Evolutionary conservation across 2,113 vertebrate species (phyloP), one percentile per base, ranked within the genome.

Genomic region (Hippoglossus stenolepis): DNA sequence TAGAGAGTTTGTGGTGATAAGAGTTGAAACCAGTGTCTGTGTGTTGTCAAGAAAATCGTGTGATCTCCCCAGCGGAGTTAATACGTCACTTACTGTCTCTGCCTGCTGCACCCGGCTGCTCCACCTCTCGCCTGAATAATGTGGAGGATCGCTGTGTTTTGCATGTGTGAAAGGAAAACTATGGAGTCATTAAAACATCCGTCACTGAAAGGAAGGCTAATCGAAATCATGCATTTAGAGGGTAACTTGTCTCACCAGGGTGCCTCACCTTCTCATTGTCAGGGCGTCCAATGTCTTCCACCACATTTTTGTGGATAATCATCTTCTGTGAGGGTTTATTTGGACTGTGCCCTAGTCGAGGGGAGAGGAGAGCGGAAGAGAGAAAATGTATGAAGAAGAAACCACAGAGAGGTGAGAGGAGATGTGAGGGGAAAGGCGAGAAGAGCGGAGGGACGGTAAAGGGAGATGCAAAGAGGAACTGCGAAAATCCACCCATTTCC

Each of bases 401-500:
- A 80, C 67, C 61, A 13, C 68, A 81, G 49, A 76, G 79, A 83
- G 59, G 61, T 45, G 66, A 64, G 51, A 54, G 51, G 18, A 54
- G 51, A 54, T 54, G 47, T 51, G 51, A 54, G 62, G n/a, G 31
- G 85, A 77, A 85, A 89, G 38, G 69, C 66, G 77, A 84, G 85
- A 78, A 62, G 66, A 85, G 84, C 75, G 23, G 68, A 70, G 77
- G 68, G 74, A 75, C 62, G 40, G 69, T 62, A 73, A 83, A 43
- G 35, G 15, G 68, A 70, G 85, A 75, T 38, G 51, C 28, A 57
- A 28, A 70, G 68, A 79, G 73, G 72, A 90, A 74, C 66, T 60
- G 69, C 64, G 51, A 85, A 79, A 90, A 78, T 67, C 56, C 65
- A 66, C 72, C 75, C 47, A 53, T 83, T 87, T 91, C 72, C 85